Conservation (phyloP, 2,113 vertebrate genomes). For the Dendrocopos noguchii region DNA sequence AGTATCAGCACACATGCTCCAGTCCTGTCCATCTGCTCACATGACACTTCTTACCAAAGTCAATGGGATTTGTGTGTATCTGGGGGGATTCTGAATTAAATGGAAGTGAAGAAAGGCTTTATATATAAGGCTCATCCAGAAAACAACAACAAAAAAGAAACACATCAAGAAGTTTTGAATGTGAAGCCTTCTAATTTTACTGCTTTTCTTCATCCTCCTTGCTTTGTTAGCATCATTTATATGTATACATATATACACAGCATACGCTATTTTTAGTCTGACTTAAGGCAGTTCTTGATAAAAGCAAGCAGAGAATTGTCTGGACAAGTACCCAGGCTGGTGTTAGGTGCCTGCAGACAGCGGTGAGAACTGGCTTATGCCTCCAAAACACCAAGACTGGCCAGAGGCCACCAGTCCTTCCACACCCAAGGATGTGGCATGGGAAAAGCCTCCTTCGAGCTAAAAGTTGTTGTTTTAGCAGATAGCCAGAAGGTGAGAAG, state of each 20-base stretch:
- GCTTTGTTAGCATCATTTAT: background rate
- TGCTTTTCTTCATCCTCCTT: background rate
- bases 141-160: background rate
- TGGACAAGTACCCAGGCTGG: background rate
- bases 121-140: background rate
- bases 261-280: background rate
- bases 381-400: background rate
- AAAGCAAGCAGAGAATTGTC: background rate
- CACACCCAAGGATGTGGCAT: background rate
- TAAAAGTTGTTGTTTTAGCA: background rate
- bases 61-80: background rate
- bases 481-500: background rate
- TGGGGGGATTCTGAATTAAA: background rate
- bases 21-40: background rate
- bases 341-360: background rate
- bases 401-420: fast-evolving
- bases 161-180: fast-evolving
- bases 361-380: background rate
- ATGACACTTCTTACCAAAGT: background rate
- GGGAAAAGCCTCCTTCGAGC: background rate
- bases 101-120: background rate
- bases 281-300: background rate
- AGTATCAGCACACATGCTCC: background rate
- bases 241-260: no score
- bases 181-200: background rate